A percentile compares a stretch with the other conserved stretches of the same genome.
Conservation (phyloP, 2,888 invertebrate species). For the Brachylomia viminalis region DNA sequence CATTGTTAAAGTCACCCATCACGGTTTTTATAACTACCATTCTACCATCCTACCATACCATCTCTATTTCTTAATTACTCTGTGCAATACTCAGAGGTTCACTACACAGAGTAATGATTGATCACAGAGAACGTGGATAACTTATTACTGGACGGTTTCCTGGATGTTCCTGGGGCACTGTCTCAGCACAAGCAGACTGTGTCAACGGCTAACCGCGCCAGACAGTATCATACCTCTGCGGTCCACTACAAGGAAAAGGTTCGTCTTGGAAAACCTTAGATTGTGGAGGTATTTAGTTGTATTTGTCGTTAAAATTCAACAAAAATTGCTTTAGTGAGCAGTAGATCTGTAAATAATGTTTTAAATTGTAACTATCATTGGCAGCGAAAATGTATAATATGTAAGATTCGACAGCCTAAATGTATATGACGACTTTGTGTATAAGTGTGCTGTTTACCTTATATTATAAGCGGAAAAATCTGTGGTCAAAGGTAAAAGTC, state of each 20-base stretch:
- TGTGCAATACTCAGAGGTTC: constrained; percentile 21
- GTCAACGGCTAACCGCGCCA: constrained; percentile 63
- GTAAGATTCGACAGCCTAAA: neutral
- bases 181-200: constrained; percentile 68
- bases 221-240: constrained; percentile 84
- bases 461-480: constrained; percentile 9
- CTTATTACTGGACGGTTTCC: constrained; percentile 87
- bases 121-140: constrained; percentile 86
- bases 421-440: constrained; percentile 7
- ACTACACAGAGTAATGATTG: constrained; percentile 56
- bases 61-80: constrained; percentile 34
- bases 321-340: neutral
- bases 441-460: neutral
- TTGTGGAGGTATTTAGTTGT: constrained; percentile 18
- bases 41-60: constrained; percentile 10
- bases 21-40: neutral
- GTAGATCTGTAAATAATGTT: neutral
- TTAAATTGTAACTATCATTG: constrained; percentile 7
- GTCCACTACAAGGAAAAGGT: constrained; percentile 82
- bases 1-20: neutral
- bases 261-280: constrained; percentile 63
- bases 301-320: constrained; percentile 11
- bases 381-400: neutral
- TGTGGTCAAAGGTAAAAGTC: constrained; percentile 66
- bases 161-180: constrained; percentile 80